Evolutionary conservation across 2,888 invertebrate species (phyloP).

Genomic region (Sabatieria punctata): DNA sequence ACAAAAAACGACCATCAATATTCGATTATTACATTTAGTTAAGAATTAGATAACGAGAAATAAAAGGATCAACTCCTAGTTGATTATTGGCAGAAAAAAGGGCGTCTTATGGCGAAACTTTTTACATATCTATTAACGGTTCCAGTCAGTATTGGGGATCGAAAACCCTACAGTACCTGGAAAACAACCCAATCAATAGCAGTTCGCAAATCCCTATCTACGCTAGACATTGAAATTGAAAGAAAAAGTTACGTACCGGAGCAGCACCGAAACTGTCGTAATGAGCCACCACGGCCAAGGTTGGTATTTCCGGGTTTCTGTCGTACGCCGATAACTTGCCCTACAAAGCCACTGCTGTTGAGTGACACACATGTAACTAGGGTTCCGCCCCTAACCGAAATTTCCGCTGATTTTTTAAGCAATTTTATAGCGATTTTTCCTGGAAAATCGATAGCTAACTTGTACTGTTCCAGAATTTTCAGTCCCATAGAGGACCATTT

Average conservation of each 20-base stretch:
- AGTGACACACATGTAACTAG: too few species aligned
- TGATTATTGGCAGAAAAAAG: not conserved
- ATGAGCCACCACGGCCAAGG: conserved; percentile 76
- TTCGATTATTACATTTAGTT: not conserved
- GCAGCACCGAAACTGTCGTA: conserved; percentile 76
- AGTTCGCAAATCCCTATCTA: too few species aligned
- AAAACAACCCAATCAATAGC: too few species aligned
- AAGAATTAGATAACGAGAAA: conserved; percentile 28
- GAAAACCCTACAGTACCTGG: too few species aligned
- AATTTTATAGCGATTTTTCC: too few species aligned
- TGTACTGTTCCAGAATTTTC: too few species aligned
- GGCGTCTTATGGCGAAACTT: not conserved
- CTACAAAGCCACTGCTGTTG: conserved; percentile 14
- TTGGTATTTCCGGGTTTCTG: conserved; percentile 50
- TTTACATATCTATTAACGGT: too few species aligned
- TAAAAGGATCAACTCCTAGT: not conserved
- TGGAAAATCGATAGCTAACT: too few species aligned
- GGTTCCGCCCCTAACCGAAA: too few species aligned
- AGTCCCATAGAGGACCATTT: too few species aligned
- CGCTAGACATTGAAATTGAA: not conserved
- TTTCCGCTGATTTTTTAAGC: too few species aligned
- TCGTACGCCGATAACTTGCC: conserved; percentile 20
- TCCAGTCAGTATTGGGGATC: too few species aligned
- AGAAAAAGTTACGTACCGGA: conserved; percentile 49
- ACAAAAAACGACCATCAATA: not conserved